These are phyloP conservation scores for Ictalurus punctatus DNA, from an alignment of 2,113 vertebrate genomes.

Conservation along the genomic window DNA sequence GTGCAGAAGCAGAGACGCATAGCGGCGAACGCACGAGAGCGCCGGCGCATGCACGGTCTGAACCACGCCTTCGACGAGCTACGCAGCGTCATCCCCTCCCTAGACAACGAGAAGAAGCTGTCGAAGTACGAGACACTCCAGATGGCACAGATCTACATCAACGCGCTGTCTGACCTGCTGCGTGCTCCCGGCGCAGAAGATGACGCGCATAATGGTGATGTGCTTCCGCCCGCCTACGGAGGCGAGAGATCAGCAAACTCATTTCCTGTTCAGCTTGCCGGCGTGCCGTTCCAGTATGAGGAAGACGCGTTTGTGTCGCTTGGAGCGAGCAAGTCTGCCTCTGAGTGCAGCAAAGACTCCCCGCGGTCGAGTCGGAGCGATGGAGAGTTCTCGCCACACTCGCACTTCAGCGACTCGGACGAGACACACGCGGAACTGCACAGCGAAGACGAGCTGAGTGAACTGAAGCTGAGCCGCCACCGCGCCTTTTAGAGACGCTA, in stretches of 20 bases:
- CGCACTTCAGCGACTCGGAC: slow-evolving; percentile 97
- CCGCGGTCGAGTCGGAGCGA: slow-evolving; percentile 90
- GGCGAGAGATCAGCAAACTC: slow-evolving; percentile 61
- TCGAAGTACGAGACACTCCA: slow-evolving; percentile 98
- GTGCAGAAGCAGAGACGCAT: slow-evolving; percentile 87
- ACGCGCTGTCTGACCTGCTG: slow-evolving; percentile 88
- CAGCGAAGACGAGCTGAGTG: slow-evolving; percentile 77
- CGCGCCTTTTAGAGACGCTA: slow-evolving; percentile 63
- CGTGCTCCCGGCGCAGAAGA: slow-evolving; percentile 66
- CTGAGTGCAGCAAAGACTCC: slow-evolving; percentile 81
- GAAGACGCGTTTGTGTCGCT: slow-evolving; percentile 73
- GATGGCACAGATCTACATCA: slow-evolving; percentile 99
- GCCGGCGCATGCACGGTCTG: slow-evolving; percentile 91
- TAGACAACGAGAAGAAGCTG: slow-evolving; percentile 96
- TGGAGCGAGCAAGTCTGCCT: slow-evolving; percentile 65
- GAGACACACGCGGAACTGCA: slow-evolving; percentile 80
- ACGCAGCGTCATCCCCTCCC: slow-evolving; percentile 92
- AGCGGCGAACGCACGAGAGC: slow-evolving; percentile 90
- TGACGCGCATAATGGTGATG: slow-evolving; percentile 66
- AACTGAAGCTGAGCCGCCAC: slow-evolving; percentile 67
- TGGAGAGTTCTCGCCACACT: slow-evolving; percentile 93
- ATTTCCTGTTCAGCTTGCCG: slow-evolving; percentile 77
- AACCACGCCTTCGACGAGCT: slow-evolving; percentile 96
- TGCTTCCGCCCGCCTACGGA: slow-evolving; percentile 62
- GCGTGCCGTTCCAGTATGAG: slow-evolving; percentile 79